Percentiles rank a stretch among this genome's conserved stretches.
phyloP scores from a whole-genome alignment of 2,888 invertebrate genomes.

The Dolichomitus sp. region DNA sequence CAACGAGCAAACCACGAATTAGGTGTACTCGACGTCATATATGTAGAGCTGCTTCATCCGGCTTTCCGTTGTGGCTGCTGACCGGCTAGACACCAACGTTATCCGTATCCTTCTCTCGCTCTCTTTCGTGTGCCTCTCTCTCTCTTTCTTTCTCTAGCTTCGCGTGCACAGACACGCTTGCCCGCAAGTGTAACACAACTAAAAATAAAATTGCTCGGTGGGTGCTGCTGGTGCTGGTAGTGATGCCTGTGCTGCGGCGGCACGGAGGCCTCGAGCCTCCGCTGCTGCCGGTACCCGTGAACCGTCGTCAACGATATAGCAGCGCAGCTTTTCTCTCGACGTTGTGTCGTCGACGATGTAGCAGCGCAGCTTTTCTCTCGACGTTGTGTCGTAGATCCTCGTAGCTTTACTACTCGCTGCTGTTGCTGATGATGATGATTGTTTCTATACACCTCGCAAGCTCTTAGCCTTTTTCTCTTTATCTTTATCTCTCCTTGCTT shows the following conservation, averaged over 20 bases:
- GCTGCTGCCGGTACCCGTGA: slow-evolving; percentile 40
- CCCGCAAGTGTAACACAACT: slow-evolving; percentile 56
- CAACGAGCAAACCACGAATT: slow-evolving; percentile 71
- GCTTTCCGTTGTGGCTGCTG: slow-evolving; percentile 75
- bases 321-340: background rate
- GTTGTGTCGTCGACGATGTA: slow-evolving; percentile 6
- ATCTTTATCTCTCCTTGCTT: slow-evolving; percentile 11
- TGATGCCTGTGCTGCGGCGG: slow-evolving; percentile 22
- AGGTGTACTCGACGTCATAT: slow-evolving; percentile 78
- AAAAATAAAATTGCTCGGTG: slow-evolving; percentile 66
- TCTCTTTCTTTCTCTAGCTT: slow-evolving; percentile 41
- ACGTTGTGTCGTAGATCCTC: slow-evolving; percentile 4
- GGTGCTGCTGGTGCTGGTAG: slow-evolving; percentile 33
- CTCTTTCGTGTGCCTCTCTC: slow-evolving; percentile 25
- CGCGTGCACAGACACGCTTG: slow-evolving; percentile 45
- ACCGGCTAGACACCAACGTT: slow-evolving; percentile 54
- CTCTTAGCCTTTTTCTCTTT: slow-evolving; percentile 7
- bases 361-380: background rate
- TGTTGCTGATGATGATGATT: background rate
- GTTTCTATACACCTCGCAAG: background rate
- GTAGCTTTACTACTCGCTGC: background rate
- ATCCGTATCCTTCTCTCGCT: slow-evolving; percentile 58
- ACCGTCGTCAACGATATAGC: slow-evolving; percentile 16
- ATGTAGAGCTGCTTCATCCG: slow-evolving; percentile 78
- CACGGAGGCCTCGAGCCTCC: slow-evolving; percentile 19